Conservation (phyloP, 1,140 invertebrate species). For the Aphidius ervi region DNA sequence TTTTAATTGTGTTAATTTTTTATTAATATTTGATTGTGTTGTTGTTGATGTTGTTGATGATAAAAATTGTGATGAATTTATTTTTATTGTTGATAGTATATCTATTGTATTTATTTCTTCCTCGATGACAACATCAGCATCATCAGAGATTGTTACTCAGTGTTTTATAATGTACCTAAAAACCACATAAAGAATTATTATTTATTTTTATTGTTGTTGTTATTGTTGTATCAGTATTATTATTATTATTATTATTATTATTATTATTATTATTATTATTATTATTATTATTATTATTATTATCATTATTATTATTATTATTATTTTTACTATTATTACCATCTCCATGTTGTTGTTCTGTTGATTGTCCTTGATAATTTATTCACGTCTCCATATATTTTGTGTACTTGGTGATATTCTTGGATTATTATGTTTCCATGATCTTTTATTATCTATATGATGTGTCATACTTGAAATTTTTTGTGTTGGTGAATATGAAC, state of each 20-base stretch:
- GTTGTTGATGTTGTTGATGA: conserved; percentile 28
- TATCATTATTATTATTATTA: too few species aligned
- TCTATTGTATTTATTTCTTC: conserved; percentile 28
- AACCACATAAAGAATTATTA: conserved; percentile 34
- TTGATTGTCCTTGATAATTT: background rate
- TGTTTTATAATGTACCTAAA: conserved; percentile 38
- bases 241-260: too few species aligned
- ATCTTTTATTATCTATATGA: background rate
- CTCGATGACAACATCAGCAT: conserved; percentile 42
- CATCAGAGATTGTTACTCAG: conserved; percentile 31
- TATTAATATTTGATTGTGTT: conserved; percentile 26
- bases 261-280: too few species aligned
- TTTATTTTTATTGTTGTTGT: conserved; percentile 20
- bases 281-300: too few species aligned
- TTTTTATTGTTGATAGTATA: conserved; percentile 16
- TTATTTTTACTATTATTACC: too few species aligned
- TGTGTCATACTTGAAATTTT: background rate
- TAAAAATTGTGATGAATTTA: conserved; percentile 32
- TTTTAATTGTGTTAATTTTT: conserved; percentile 21
- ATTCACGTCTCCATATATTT: background rate
- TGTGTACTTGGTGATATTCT: background rate
- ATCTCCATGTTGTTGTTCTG: background rate
- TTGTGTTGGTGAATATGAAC: too few species aligned
- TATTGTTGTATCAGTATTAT: background rate
- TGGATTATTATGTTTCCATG: background rate